Percentiles rank a stretch among this genome's conserved stretches.
Conservation (phyloP, 2,797 vertebrate species). For the Loris lydekkerianus region DNA sequence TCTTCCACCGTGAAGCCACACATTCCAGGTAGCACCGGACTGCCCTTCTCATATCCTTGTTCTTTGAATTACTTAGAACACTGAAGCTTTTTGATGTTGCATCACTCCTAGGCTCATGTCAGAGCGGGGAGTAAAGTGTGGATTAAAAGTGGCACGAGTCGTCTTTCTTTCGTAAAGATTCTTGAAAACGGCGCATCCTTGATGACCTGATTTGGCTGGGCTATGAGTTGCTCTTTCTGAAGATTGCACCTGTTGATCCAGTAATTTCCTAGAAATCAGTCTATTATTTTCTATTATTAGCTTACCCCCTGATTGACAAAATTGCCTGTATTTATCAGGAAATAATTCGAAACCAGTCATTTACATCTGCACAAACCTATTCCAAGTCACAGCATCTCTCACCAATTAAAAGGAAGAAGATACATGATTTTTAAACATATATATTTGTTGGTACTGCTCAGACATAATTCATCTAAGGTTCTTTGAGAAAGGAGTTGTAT, state of each 20-base stretch:
- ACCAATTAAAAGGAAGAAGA: background rate
- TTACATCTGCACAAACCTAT: background rate
- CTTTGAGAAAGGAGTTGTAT: background rate
- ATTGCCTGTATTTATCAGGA: background rate
- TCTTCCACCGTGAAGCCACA: accelerated
- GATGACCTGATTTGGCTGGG: background rate
- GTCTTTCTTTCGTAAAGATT: background rate
- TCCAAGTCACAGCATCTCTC: background rate
- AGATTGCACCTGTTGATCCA: background rate
- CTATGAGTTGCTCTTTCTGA: background rate
- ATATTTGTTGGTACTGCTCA: background rate
- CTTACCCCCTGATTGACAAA: background rate
- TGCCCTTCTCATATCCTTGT: background rate
- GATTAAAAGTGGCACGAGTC: background rate
- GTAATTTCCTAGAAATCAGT: slow-evolving; percentile 4
- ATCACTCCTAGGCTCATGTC: background rate
- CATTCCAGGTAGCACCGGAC: background rate
- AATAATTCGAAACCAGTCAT: background rate
- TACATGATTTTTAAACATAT: background rate
- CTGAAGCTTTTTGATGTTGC: background rate
- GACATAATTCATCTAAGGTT: background rate
- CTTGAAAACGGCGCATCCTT: background rate
- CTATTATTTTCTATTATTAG: background rate
- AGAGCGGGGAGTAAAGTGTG: background rate
- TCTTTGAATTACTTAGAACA: too few relatives aligned